Conservation (phyloP, 2,888 invertebrate species). For the Dromius quadrimaculatus region DNA sequence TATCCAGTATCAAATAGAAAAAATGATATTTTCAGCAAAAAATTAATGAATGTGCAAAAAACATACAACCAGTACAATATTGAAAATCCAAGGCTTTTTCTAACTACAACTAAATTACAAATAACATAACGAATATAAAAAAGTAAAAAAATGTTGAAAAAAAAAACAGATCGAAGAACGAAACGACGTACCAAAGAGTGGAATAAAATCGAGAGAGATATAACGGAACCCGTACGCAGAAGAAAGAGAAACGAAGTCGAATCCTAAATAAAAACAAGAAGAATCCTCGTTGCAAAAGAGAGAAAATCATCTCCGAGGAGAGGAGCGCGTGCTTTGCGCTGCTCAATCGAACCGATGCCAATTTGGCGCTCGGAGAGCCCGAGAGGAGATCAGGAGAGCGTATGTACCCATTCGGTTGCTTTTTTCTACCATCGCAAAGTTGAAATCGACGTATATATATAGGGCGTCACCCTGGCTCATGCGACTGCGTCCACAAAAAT, state of each 20-base stretch:
- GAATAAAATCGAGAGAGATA: slow-evolving; percentile 17
- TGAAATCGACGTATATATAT: slow-evolving; percentile 51
- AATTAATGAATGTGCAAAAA: neutral
- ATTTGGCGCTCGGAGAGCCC: slow-evolving; percentile 53
- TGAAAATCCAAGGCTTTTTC: slow-evolving; percentile 34
- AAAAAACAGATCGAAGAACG: slow-evolving; percentile 40
- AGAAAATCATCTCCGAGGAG: slow-evolving; percentile 26
- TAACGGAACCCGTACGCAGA: neutral
- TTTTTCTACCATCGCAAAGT: slow-evolving; percentile 50
- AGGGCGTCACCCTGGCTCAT: slow-evolving; percentile 43
- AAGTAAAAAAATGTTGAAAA: slow-evolving; percentile 19
- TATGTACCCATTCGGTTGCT: slow-evolving; percentile 51
- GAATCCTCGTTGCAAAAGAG: slow-evolving; percentile 30
- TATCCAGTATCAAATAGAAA: slow-evolving; percentile 24
- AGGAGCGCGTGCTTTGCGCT: slow-evolving; percentile 52
- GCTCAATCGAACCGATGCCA: slow-evolving; percentile 48
- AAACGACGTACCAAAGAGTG: slow-evolving; percentile 39
- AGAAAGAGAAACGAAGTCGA: slow-evolving; percentile 3
- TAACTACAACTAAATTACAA: slow-evolving; percentile 34
- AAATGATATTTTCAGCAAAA: slow-evolving; percentile 14
- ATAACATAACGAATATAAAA: slow-evolving; percentile 46
- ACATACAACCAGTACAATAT: slow-evolving; percentile 32
- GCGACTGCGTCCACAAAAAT: slow-evolving; percentile 65
- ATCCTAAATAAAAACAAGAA: slow-evolving; percentile 48
- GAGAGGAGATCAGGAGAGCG: slow-evolving; percentile 9